Evolutionary conservation across 2,797 vertebrate species (phyloP), one percentile per base, ranked within the genome.

Genomic region (Sphenodon punctatus): DNA sequence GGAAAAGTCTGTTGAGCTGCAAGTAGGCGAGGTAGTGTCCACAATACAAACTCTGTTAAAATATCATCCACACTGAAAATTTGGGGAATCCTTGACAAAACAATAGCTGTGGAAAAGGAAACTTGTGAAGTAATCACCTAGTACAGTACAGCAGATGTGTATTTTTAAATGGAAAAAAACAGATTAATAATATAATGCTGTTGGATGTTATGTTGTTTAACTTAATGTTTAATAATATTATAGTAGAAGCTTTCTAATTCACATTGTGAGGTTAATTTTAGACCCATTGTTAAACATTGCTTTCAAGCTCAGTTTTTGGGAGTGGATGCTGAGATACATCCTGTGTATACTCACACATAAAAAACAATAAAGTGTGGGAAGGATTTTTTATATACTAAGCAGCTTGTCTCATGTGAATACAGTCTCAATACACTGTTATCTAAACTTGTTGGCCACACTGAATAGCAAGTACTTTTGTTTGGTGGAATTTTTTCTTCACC

Each of bases 381-480:
- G n/a, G n/a, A n/a, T n/a, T n/a, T n/a, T n/a, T n/a, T n/a, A n/a
- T n/a, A n/a, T n/a, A n/a, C n/a, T n/a, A n/a, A n/a, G n/a, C n/a
- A n/a, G n/a, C n/a, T n/a, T n/a, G n/a, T n/a, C n/a, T n/a, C n/a
- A n/a, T n/a, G n/a, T n/a, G n/a, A n/a, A n/a, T n/a, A n/a, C n/a
- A n/a, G n/a, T n/a, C n/a, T n/a, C n/a, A n/a, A n/a, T n/a, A n/a
- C n/a, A n/a, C n/a, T n/a, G n/a, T n/a, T n/a, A n/a, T n/a, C n/a
- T n/a, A n/a, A n/a, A n/a, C n/a, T n/a, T 12, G 43, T 17, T 41
- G 9, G 20, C 23, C 17, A 51, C 30, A 65, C 13, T 0, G 1
- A 34, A 6, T n/a, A 51, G 20, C 10, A 53, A 17, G 20, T 48
- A 36, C 17, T 10, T 41, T 70, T 38, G 8, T 38, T 3, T 38